Base-by-base conservation (phyloP, 1,140 invertebrate species). In the Spodoptera litura region DNA sequence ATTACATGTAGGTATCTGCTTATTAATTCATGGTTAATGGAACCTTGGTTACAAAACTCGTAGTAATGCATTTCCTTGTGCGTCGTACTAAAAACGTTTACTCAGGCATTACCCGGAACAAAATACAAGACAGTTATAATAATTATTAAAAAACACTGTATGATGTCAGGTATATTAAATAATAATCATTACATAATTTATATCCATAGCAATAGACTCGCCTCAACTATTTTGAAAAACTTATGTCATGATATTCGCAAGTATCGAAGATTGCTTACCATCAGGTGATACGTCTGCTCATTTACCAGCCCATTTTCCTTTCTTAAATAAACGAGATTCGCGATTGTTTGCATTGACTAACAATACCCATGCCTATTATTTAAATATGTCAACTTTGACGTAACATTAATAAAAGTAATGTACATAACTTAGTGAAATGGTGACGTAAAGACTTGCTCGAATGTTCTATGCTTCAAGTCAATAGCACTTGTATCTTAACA, bases 41-140 rank as follows among this genome's bases (percentile, higher is more conserved):
- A 70, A 70, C 66, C 66, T 70, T 70, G 66, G 66, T 51, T 31
- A 53, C 66, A 70, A 52, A 31, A 31, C 20, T 31, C 38, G 66
- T 70, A 27, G 44, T 52, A 70, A 70, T 70, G 66, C 66, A 70
- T 70, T 70, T 70, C 66, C 66, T 70, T 70, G 66, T 70, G 20
- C 52, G 62, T 12, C 13, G 61, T 70, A 70, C 12, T 31, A 31
- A 53, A 53, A 52, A 70, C 52, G 52, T 31, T 31, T 49, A 70
- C 49, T 27, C 25, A 61, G 27, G 12, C 58, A 25, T 61, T 61
- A 61, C 58, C 25, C 66, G 66, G 66, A 53, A 70, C 49, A 31
- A 3, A 53, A 6, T 44, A 6, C 38, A 1, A 44, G 52, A 55
- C n/a, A 44, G 52, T 55, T 55, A 55, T 55, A 13, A 53, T 53